Conservation (phyloP, 2,113 vertebrate genomes). For the Pterocles gutturalis region DNA sequence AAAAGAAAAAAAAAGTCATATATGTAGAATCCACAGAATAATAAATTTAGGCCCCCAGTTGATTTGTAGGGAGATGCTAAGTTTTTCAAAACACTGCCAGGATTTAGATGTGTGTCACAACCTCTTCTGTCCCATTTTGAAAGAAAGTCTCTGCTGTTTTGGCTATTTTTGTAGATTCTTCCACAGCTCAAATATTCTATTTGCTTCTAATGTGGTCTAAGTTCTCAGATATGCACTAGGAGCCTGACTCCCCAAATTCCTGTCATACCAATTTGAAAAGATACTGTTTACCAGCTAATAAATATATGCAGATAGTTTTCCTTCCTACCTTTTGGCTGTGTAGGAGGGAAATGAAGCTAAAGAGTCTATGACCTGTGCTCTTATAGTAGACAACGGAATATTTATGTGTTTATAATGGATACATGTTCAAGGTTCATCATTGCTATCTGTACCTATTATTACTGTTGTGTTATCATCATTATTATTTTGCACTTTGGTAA, state of each 20-base stretch:
- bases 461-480: constrained; percentile 30
- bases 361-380: constrained; percentile 32
- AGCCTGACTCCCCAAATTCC: neutral
- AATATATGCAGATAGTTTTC: neutral
- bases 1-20: neutral
- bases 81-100: neutral
- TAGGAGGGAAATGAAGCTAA: constrained; percentile 17
- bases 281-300: neutral
- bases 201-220: neutral
- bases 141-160: neutral
- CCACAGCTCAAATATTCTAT: neutral
- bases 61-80: neutral
- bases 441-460: constrained; percentile 52
- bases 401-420: constrained; percentile 54
- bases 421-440: neutral
- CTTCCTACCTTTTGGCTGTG: constrained; percentile 2
- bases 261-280: neutral
- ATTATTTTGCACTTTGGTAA: constrained; percentile 16
- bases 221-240: neutral
- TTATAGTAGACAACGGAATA: constrained; percentile 23
- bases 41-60: neutral
- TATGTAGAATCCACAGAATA: neutral
- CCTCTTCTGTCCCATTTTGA: neutral
- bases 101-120: neutral
- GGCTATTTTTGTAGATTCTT: neutral